Evolutionary conservation across 2,797 vertebrate species (phyloP).

Genomic region (Malurus leucopterus): DNA sequence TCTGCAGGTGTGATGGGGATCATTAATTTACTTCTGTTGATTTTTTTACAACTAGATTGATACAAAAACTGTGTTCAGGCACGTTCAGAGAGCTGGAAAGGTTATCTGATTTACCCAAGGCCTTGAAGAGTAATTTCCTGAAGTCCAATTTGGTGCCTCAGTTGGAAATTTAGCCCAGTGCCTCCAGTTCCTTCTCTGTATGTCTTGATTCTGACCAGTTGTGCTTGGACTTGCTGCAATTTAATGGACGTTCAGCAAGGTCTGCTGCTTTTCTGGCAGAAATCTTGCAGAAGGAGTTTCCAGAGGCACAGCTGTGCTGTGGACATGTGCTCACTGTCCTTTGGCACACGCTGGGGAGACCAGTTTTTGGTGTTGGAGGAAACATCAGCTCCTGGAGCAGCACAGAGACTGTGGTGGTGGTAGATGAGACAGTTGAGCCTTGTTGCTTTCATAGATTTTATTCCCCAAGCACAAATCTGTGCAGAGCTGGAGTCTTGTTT

Average conservation of each 20-base stretch:
- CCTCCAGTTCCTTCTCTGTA: neutral
- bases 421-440: neutral
- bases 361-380: neutral
- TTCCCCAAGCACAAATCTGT: neutral
- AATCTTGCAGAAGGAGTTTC: neutral
- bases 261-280: neutral
- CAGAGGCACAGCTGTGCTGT: neutral
- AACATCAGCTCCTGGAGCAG: neutral
- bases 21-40: conserved; percentile 29
- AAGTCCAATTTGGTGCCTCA: conserved; percentile 12
- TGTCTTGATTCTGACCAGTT: neutral
- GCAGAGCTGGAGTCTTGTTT: neutral
- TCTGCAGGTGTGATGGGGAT: conserved; percentile 41
- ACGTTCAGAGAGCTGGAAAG: conserved; percentile 22
- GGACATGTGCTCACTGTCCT: neutral
- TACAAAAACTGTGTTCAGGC: conserved; percentile 14
- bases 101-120: conserved; percentile 61
- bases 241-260: neutral
- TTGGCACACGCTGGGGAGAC: rapidly evolving
- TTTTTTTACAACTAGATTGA: conserved; percentile 44
- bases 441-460: neutral
- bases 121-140: conserved; percentile 30
- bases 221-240: neutral
- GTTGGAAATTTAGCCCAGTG: neutral
- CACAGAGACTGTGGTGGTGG: neutral